Percentiles rank a stretch among this genome's conserved stretches.
These are phyloP conservation scores for Chaetura pelagica DNA, from an alignment of 2,113 vertebrate genomes.

Conservation along the genomic window DNA sequence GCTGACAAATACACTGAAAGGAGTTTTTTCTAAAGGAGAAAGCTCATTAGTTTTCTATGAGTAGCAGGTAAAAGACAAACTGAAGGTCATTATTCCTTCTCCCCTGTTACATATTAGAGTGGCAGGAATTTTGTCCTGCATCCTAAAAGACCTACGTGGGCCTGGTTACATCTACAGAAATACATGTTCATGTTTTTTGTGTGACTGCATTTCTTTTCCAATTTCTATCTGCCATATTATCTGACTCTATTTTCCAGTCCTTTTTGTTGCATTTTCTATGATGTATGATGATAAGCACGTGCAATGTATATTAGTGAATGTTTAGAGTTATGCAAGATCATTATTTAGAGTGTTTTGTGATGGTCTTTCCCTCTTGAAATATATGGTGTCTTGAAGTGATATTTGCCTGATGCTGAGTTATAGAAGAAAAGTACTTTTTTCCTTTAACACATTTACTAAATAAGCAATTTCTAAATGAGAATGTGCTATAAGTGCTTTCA, in stretches of 20 bases:
- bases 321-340: background rate
- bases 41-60: background rate
- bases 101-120: background rate
- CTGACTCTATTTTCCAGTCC: background rate
- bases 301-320: background rate
- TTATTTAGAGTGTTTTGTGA: background rate
- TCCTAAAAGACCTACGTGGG: background rate
- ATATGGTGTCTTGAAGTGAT: background rate
- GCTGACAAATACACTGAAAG: background rate
- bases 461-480: background rate
- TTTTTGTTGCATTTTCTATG: background rate
- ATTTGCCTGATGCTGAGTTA: background rate
- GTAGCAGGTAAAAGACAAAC: background rate
- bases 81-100: background rate
- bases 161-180: background rate
- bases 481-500: background rate
- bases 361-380: background rate
- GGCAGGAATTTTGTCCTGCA: background rate
- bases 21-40: background rate
- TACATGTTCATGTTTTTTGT: rapidly evolving
- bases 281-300: background rate
- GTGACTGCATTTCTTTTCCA: background rate
- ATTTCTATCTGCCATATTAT: background rate
- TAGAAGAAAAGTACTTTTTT: background rate
- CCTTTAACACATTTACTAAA: background rate